Percentiles rank a stretch among this genome's conserved stretches.
Evolutionary conservation across 2,888 invertebrate genomes (phyloP).

Genomic region (Eupithecia tripunctaria): DNA sequence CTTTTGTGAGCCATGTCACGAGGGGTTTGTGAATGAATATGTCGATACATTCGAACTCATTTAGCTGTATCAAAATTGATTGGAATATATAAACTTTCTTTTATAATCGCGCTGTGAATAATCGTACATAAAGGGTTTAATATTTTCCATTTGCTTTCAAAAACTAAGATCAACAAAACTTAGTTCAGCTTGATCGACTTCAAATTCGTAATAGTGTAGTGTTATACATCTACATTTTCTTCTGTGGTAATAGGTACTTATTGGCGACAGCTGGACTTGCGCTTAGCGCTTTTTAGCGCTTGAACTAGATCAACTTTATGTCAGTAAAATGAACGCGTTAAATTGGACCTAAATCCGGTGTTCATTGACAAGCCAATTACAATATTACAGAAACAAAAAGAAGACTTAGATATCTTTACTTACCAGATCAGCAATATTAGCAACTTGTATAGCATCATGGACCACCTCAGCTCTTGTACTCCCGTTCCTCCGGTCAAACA

Average conservation of each 20-base stretch:
- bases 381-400: not conserved
- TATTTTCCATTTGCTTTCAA: too few relatives aligned
- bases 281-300: too few relatives aligned
- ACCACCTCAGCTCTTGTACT: constrained; percentile 94
- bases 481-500: constrained; percentile 97
- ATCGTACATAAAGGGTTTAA: not conserved
- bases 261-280: too few relatives aligned
- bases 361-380: not conserved
- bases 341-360: too few relatives aligned
- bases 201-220: too few relatives aligned
- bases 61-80: not conserved
- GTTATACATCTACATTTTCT: too few relatives aligned
- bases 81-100: not conserved
- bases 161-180: too few relatives aligned
- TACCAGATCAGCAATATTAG: constrained; percentile 98
- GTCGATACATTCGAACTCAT: not conserved
- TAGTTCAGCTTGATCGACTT: too few relatives aligned
- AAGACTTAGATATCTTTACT: constrained; percentile 64
- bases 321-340: too few relatives aligned
- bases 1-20: not conserved
- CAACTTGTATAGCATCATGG: constrained; percentile 97
- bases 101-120: not conserved
- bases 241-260: too few relatives aligned
- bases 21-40: not conserved
- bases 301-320: too few relatives aligned